Percentiles rank a stretch among this genome's conserved stretches.
Evolutionary conservation across 2,797 vertebrate species (phyloP).

Genomic region (Morus bassanus): DNA sequence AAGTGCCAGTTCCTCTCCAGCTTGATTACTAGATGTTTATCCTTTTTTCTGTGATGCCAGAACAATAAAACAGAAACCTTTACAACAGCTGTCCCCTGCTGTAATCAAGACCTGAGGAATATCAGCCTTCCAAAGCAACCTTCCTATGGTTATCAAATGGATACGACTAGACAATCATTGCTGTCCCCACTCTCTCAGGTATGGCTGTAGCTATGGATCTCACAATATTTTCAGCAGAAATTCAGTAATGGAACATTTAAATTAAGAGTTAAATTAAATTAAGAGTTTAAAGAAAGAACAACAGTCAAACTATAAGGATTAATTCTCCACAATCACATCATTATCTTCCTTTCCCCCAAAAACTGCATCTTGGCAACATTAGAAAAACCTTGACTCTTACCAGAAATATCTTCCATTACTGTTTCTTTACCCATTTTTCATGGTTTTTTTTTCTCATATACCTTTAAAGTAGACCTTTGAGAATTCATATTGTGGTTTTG

Average conservation of each 20-base stretch:
- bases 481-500: slow-evolving; percentile 52
- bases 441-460: background rate
- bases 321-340: background rate
- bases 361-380: background rate
- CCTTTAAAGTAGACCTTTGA: slow-evolving; percentile 61
- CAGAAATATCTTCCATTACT: background rate
- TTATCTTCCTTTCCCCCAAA: background rate
- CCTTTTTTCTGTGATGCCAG: background rate
- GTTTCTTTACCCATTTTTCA: slow-evolving; percentile 24
- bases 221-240: background rate
- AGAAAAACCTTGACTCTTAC: background rate
- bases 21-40: background rate
- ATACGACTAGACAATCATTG: background rate
- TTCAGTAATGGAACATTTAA: background rate
- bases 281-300: background rate
- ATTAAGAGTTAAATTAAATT: no score
- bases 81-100: background rate
- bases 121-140: background rate
- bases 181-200: background rate
- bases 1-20: background rate
- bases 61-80: background rate
- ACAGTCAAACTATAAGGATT: background rate
- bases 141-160: background rate
- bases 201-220: background rate
- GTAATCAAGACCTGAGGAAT: background rate